phyloP scores from a whole-genome alignment of 2,888 invertebrate species.

The Aleiodes leptofemur region DNA sequence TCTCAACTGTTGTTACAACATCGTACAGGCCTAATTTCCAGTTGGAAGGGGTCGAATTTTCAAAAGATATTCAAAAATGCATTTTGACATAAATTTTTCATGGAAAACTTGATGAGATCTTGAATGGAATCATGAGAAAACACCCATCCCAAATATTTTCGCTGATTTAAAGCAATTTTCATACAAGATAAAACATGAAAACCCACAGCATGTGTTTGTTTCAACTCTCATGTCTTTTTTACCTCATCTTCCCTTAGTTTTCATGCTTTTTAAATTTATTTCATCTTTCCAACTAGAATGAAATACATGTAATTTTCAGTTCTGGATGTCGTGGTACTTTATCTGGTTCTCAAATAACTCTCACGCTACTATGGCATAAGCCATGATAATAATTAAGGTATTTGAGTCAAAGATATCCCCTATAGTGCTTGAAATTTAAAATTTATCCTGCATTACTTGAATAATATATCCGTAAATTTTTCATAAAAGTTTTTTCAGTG shows the following conservation, averaged over 20 bases:
- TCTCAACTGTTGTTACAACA: no score
- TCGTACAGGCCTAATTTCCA: no score
- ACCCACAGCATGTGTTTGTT: no score
- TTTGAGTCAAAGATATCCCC: constrained; percentile 46
- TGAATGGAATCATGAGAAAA: neutral
- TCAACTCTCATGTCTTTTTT: constrained; percentile 1
- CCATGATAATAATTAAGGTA: constrained; percentile 58
- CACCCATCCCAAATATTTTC: no score
- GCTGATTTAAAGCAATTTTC: no score
- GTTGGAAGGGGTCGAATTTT: no score
- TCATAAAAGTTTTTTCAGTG: neutral
- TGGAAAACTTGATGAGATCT: no score
- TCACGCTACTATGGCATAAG: constrained; percentile 49
- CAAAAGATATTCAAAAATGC: no score
- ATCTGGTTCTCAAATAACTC: constrained; percentile 71
- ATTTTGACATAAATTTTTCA: no score
- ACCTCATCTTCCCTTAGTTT: neutral
- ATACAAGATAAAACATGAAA: no score
- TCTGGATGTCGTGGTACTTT: constrained; percentile 71
- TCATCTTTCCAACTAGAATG: constrained; percentile 14
- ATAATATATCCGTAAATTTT: constrained; percentile 1
- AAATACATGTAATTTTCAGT: constrained; percentile 66
- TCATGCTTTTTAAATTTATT: neutral
- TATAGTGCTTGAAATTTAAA: constrained; percentile 19
- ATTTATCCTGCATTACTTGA: neutral